Percentiles rank a stretch among this genome's conserved stretches.
These are phyloP conservation scores for Pedetes capensis DNA, from an alignment of 2,113 vertebrate species.

Conservation along the genomic window DNA sequence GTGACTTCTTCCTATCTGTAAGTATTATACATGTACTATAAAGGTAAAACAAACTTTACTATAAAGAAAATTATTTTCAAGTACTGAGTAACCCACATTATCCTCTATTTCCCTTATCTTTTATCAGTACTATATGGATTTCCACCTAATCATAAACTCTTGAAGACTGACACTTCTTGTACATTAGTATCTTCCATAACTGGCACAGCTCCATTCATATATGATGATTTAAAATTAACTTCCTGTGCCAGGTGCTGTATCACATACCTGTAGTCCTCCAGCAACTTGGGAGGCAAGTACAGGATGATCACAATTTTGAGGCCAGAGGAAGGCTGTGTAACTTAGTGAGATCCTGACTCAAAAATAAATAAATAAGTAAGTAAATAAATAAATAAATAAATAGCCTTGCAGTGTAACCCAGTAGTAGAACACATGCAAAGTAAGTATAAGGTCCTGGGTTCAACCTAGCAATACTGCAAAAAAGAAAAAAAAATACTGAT, in stretches of 20 bases:
- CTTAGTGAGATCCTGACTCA: too few species aligned
- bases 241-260: too few species aligned
- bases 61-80: constrained; percentile 26
- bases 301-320: too few species aligned
- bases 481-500: constrained; percentile 37
- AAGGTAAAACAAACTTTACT: constrained; percentile 44
- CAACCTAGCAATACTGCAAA: too few species aligned
- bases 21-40: not conserved
- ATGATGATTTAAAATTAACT: constrained; percentile 16
- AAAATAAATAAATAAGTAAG: too few species aligned
- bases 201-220: not conserved
- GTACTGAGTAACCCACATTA: not conserved
- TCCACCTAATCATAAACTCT: not conserved
- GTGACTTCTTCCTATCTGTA: not conserved
- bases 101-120: not conserved
- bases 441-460: too few species aligned
- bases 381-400: too few species aligned
- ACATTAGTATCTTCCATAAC: not conserved
- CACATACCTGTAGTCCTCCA: too few species aligned
- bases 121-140: not conserved
- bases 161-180: not conserved
- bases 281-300: too few species aligned
- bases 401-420: too few species aligned
- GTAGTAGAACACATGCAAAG: too few species aligned
- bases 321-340: too few species aligned